A percentile compares a stretch with the other conserved stretches of the same genome.
These are phyloP conservation scores for Lateolabrax maculatus DNA, from an alignment of 2,797 vertebrate genomes.

Conservation along the genomic window DNA sequence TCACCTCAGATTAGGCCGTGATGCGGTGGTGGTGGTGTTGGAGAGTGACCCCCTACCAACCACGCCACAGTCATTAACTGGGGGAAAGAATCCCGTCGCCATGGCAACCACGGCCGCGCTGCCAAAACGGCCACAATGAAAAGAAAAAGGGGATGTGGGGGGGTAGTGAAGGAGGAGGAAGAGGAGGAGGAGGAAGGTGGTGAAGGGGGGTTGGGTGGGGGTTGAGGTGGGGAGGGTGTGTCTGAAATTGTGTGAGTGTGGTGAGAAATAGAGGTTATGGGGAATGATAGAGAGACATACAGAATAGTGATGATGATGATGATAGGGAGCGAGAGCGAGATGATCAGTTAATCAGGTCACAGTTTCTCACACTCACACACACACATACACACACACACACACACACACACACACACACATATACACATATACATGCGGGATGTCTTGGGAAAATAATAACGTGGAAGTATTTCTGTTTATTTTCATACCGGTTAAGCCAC, in stretches of 20 bases:
- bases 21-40: slow-evolving; percentile 39
- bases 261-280: slow-evolving; percentile 30
- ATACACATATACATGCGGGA: background rate
- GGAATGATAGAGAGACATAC: slow-evolving; percentile 12
- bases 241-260: slow-evolving; percentile 44
- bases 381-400: background rate
- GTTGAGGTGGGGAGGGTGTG: slow-evolving; percentile 72
- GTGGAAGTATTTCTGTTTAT: background rate
- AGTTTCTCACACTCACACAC: slow-evolving; percentile 6
- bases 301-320: background rate
- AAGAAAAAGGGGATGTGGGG: slow-evolving; percentile 60
- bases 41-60: slow-evolving; percentile 80
- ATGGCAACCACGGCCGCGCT: slow-evolving; percentile 82
- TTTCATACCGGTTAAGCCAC: background rate
- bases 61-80: slow-evolving; percentile 84
- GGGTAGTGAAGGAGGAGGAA: background rate
- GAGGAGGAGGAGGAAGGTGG: slow-evolving; percentile 18
- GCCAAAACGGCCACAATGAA: slow-evolving; percentile 84
- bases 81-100: slow-evolving; percentile 80
- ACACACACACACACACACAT: background rate
- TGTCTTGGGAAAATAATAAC: background rate
- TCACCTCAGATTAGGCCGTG: slow-evolving; percentile 77
- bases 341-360: slow-evolving; percentile 36
- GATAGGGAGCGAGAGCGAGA: slow-evolving; percentile 13
- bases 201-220: slow-evolving; percentile 52